Base-by-base conservation (phyloP, 2,797 vertebrate genomes). In the Lacerta viridis region DNA sequence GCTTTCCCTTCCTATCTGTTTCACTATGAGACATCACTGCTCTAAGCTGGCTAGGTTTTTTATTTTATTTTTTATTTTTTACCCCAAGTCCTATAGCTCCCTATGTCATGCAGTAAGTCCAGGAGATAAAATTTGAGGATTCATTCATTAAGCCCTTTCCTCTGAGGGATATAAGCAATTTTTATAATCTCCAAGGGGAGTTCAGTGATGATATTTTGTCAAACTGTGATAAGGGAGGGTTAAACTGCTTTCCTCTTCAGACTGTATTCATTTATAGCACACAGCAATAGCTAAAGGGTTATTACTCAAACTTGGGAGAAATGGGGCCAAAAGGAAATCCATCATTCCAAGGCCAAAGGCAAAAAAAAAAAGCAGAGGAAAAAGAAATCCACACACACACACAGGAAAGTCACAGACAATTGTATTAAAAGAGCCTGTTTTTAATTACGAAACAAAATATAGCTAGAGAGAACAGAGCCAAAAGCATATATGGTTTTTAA, bases 161-260 rank as follows among this genome's bases (percentile, higher is more conserved):
- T 88, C 27, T 17, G 83, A 87, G 55, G 39, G 15, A 55, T 43
- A 89, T 5, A 83, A 77, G 29, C 33, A 80, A 82, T 83, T 94
- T 94, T 59, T 82, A 0, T 87, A 87, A 88, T 81, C 81, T 91
- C 23, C 66, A 55, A 59, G 59, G 20, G 86, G 84, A 90, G 55
- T 92, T 90, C 46, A 55, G 23, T 88, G 83, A 88, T 89, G 23
- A 87, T 89, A 81, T 81, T 88, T 90, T 91, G 83, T 33, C 29
- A 80, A 3, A 88, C 84, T 92, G 71, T 90, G 84, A 61, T 79
- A 93, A 90, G 23, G 27, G 78, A 84, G 74, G 27, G 55, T 90
- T 93, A 93, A 94, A 92, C 72, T 83, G 6, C 74, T 95, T 90
- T 89, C 88, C 15, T 92, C 93, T 87, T 90, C 69, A 90, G 43